These are phyloP conservation scores for Rynchops niger DNA, from an alignment of 2,113 vertebrate genomes.

Conservation along the genomic window DNA sequence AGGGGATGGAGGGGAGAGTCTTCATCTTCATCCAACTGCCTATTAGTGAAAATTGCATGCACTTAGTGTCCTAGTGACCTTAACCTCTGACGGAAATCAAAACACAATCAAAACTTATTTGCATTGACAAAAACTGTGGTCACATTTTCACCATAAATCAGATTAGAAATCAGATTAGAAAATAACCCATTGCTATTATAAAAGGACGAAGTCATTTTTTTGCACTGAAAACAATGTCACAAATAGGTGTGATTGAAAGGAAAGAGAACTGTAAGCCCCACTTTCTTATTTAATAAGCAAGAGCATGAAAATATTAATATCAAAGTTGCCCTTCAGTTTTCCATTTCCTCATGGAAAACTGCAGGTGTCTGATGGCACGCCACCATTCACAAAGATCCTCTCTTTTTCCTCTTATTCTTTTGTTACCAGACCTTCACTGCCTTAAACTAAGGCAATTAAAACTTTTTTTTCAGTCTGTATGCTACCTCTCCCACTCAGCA, in stretches of 20 bases:
- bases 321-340: not conserved
- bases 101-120: not conserved
- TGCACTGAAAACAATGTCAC: not conserved
- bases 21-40: not conserved
- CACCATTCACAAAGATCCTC: not conserved
- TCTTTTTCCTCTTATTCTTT: not conserved
- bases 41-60: not conserved
- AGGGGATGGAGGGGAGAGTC: accelerated
- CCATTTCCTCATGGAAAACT: not conserved
- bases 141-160: not conserved
- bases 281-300: not conserved
- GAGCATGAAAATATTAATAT: not conserved
- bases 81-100: not conserved
- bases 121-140: not conserved
- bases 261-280: not conserved
- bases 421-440: not conserved
- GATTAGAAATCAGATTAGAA: not conserved
- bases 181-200: not conserved
- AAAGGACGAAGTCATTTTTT: not conserved
- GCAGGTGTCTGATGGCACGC: not conserved
- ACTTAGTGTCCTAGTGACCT: not conserved
- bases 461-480: not conserved
- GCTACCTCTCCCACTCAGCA: accelerated
- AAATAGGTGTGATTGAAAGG: not conserved
- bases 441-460: not conserved